Evolutionary conservation across 2,797 vertebrate species (phyloP), one percentile per base, ranked within the genome.

Genomic region (Sebastes kiyomatsui): DNA sequence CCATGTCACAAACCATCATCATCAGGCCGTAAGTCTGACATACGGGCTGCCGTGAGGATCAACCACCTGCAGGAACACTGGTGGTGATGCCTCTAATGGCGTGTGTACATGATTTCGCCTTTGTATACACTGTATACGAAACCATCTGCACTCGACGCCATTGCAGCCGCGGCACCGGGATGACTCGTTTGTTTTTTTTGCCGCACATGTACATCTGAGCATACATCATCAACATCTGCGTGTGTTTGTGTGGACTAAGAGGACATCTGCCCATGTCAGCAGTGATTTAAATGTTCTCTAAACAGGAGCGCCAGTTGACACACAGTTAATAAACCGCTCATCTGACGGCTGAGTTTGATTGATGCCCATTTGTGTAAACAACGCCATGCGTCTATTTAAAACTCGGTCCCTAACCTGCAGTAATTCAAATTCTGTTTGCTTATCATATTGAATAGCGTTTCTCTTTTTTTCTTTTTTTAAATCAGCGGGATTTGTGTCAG

Each of bases 21-120:
- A 71, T 87, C 82, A 79, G 82, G 69, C 56, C 64, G 72, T 87
- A 83, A 71, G 66, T 77, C 79, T 46, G 81, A 85, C 80, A 73
- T 79, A 84, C 60, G 54, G 61, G 65, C 66, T 7, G 64, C 76
- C 11, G 12, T 70, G 71, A 84, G 75, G 81, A 77, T 67, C 72
- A 84, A 89, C 81, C 90, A 93, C 92, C 91, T 92, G 92, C 91
- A 94, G 93, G 86, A 90, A 42, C 82, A 81, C 88, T 83, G n/a
- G 85, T 56, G 87, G 92, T 74, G 75, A 88, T 66, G 84, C 82
- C 82, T 65, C 77, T 81, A 60, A 89, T 84, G 74, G 67, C 6
- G 6, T 84, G 78, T 66, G 69, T 22, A 22, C 49, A 67, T 68
- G 66, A 46, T 42, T 73, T 60, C 62, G 76, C 77, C 72, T 84